These are phyloP conservation scores for Lamproptera curius DNA, from an alignment of 2,888 invertebrate genomes.

Conservation along the genomic window DNA sequence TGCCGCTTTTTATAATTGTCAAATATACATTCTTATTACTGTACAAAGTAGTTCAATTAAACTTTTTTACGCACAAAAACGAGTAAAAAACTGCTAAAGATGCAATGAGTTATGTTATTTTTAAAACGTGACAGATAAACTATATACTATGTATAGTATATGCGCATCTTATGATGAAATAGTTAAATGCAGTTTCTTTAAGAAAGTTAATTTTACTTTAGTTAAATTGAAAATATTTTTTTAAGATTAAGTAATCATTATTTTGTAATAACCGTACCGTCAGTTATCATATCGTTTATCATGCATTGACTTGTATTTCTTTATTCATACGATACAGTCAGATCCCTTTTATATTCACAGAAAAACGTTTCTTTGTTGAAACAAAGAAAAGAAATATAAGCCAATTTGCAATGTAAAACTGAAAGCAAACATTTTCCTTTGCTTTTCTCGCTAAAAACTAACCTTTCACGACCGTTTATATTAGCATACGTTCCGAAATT, in stretches of 20 bases:
- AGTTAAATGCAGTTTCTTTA: too few species aligned
- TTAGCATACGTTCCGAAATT: constrained; percentile 6
- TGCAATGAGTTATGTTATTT: too few species aligned
- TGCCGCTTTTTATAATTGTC: too few species aligned
- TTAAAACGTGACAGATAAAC: too few species aligned
- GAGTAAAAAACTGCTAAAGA: background rate
- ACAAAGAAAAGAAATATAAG: background rate
- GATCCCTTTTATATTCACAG: too few species aligned
- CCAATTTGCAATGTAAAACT: background rate
- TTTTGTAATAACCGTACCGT: background rate
- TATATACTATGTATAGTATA: too few species aligned
- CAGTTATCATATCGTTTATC: background rate
- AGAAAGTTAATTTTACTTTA: too few species aligned
- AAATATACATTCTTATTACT: background rate
- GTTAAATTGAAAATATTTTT: too few species aligned
- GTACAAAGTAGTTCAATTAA: background rate
- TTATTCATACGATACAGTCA: background rate
- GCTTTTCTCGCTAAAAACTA: background rate
- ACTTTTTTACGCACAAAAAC: background rate
- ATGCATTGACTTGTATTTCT: background rate
- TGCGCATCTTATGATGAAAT: too few species aligned
- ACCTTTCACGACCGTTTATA: background rate
- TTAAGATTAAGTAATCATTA: too few species aligned
- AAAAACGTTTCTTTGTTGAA: background rate
- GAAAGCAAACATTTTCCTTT: background rate